These are phyloP conservation scores for Semotilus atromaculatus DNA, from an alignment of 2,797 vertebrate species.

Conservation along the genomic window DNA sequence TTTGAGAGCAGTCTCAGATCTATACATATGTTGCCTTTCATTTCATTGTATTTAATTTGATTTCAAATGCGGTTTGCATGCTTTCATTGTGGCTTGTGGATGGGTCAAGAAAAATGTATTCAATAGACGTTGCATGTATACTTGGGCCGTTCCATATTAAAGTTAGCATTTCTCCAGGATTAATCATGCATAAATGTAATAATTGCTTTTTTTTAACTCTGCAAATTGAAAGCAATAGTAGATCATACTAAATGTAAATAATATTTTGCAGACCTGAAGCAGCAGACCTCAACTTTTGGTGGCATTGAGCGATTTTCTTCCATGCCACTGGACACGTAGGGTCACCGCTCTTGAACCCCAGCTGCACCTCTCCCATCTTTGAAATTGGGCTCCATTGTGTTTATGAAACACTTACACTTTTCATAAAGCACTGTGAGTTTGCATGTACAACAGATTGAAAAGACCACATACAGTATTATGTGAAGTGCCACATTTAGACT, in stretches of 20 bases:
- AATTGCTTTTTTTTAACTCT: not conserved
- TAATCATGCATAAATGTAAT: not conserved
- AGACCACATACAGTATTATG: constrained; percentile 37
- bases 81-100: constrained; percentile 16
- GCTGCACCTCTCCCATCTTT: constrained; percentile 6
- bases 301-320: constrained; percentile 10
- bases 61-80: not conserved
- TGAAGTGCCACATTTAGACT: constrained; percentile 37
- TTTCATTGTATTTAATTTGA: constrained; percentile 28
- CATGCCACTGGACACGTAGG: not conserved
- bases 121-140: constrained; percentile 4
- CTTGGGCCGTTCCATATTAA: not conserved
- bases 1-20: not conserved
- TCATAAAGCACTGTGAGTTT: constrained; percentile 14
- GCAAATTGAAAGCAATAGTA: not conserved
- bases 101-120: not conserved
- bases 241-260: not conserved
- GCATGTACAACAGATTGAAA: constrained; percentile 6
- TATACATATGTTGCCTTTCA: not conserved
- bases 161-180: constrained; percentile 6
- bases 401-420: constrained; percentile 32
- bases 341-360: not conserved
- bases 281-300: not conserved
- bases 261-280: not conserved
- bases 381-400: constrained; percentile 17